These are phyloP conservation scores for Podarcis siculus DNA, from an alignment of 2,797 vertebrate genomes.

Conservation along the genomic window DNA sequence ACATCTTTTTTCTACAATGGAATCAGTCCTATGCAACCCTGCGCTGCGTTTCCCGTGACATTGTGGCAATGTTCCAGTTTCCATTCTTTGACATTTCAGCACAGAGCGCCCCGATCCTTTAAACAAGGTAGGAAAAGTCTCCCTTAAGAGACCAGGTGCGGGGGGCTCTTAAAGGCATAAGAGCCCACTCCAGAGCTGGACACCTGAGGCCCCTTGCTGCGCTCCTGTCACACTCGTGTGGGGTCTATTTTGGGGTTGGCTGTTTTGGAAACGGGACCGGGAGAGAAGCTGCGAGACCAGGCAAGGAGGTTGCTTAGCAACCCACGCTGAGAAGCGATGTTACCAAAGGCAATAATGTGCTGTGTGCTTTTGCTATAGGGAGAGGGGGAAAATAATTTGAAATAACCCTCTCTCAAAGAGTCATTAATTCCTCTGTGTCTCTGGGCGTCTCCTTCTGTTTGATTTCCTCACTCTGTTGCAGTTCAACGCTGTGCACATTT, in stretches of 20 bases:
- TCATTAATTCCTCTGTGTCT: not conserved
- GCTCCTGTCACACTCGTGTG: not conserved
- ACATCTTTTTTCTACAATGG: no score
- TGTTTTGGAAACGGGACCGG: not conserved
- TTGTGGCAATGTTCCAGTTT: not conserved
- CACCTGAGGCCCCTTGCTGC: accelerated
- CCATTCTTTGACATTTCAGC: no score
- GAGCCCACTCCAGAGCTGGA: not conserved
- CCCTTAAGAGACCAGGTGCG: not conserved
- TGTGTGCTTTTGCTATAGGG: not conserved
- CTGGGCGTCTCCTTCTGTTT: not conserved
- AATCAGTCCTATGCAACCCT: no score
- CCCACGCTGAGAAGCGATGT: not conserved
- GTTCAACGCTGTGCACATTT: not conserved
- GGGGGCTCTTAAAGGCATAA: not conserved
- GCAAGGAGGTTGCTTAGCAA: constrained; percentile 25
- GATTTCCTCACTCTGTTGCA: not conserved
- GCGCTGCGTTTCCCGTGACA: not conserved
- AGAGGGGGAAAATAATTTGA: no score
- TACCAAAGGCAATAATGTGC: not conserved
- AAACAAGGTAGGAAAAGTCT: not conserved
- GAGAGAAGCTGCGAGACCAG: not conserved
- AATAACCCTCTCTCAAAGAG: not conserved
- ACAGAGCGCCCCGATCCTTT: accelerated
- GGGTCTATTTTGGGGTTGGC: not conserved